Evolutionary conservation across 2,113 vertebrate genomes (phyloP).

Genomic region (Halcyon malimbica): DNA sequence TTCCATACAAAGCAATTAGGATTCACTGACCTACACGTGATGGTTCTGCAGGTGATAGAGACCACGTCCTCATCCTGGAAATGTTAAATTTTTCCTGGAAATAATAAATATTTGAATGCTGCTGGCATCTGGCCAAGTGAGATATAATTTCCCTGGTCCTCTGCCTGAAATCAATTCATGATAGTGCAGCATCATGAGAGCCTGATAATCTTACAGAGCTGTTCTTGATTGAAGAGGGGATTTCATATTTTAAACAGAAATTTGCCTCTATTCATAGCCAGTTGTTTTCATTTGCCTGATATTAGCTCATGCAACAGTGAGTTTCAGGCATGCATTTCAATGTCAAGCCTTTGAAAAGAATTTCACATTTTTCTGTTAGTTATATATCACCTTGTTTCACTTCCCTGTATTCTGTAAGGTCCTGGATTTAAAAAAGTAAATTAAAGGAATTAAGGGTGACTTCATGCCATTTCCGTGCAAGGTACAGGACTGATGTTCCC

Average conservation of each 20-base stretch:
- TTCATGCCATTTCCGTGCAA: neutral
- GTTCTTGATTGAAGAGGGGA: neutral
- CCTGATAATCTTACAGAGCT: neutral
- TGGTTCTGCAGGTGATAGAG: neutral
- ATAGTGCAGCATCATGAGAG: neutral
- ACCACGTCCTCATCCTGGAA: neutral
- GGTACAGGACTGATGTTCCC: neutral
- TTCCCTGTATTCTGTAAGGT: neutral
- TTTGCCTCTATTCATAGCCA: neutral
- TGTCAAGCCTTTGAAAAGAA: constrained; percentile 23
- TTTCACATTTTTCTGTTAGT: neutral
- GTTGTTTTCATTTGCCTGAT: constrained; percentile 42
- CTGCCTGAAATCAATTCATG: neutral
- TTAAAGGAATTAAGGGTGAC: neutral
- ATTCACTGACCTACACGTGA: neutral
- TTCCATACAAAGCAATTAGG: neutral
- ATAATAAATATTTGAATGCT: neutral
- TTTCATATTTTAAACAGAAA: constrained; percentile 21
- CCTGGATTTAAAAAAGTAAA: constrained; percentile 9
- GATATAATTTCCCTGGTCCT: neutral
- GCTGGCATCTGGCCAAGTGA: neutral
- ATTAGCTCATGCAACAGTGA: constrained; percentile 42
- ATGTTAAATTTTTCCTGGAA: neutral
- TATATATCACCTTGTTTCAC: constrained; percentile 5
- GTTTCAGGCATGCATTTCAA: constrained; percentile 31